Percentiles rank a stretch among this genome's conserved stretches.
These are phyloP conservation scores for Cephus pygmeus DNA, from an alignment of 2,888 invertebrate species.

Conservation along the genomic window DNA sequence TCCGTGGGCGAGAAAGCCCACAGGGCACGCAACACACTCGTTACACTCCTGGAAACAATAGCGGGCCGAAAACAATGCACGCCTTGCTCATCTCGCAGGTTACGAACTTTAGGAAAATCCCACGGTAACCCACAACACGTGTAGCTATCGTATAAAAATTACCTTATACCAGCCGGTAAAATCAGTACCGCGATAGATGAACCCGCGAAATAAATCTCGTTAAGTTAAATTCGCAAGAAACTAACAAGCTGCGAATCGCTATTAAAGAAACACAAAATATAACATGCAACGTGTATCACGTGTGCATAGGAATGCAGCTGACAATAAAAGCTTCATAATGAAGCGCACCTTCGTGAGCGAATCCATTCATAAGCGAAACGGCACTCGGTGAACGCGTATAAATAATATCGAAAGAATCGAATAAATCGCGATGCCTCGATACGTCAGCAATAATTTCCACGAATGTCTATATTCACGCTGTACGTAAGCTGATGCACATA, in stretches of 20 bases:
- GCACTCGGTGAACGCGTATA: background rate
- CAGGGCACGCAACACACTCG: conserved; percentile 50
- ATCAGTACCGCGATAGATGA: too few species aligned
- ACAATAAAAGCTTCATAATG: background rate
- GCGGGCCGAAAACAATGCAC: conserved; percentile 39
- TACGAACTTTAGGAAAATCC: background rate
- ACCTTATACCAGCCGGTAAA: background rate
- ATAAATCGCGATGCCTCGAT: background rate
- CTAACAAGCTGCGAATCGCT: background rate
- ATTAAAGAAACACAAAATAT: background rate
- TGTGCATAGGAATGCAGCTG: background rate
- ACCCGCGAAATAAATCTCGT: too few species aligned
- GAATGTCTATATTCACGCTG: background rate
- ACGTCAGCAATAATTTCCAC: background rate
- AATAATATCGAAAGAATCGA: background rate
- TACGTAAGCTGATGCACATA: background rate
- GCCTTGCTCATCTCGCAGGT: background rate
- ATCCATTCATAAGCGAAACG: background rate
- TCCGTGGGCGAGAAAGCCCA: background rate
- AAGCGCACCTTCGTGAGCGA: background rate
- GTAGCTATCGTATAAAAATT: background rate
- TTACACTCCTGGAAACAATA: conserved; percentile 49
- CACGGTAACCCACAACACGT: background rate
- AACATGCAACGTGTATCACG: background rate
- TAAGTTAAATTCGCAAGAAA: too few species aligned